phyloP scores from a whole-genome alignment of 2,113 vertebrate genomes.

The Corythornis vintsioides region DNA sequence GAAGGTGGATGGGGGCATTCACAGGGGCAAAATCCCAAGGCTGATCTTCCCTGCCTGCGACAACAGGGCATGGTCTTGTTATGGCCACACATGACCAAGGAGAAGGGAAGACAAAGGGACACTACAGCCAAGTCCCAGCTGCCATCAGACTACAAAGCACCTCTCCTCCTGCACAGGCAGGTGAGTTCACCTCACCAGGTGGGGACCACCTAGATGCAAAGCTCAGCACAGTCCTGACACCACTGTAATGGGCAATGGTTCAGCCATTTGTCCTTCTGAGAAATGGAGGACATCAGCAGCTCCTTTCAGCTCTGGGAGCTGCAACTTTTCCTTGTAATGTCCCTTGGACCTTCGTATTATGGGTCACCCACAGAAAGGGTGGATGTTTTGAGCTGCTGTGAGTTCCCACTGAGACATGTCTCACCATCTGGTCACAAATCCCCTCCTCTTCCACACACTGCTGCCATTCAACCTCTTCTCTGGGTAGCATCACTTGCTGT shows the following conservation, averaged over 20 bases:
- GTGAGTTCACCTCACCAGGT: not conserved
- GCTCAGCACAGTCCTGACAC: not conserved
- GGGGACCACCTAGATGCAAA: not conserved
- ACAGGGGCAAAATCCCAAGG: not conserved
- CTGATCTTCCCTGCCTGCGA: not conserved
- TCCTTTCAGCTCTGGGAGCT: not conserved
- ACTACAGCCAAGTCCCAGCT: not conserved
- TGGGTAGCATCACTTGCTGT: not conserved
- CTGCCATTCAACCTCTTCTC: not conserved
- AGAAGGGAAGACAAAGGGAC: not conserved
- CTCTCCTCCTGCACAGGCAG: not conserved
- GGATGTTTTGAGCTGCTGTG: not conserved
- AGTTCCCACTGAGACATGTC: not conserved
- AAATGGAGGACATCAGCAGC: not conserved
- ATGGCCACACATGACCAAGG: not conserved
- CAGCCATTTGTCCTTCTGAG: not conserved
- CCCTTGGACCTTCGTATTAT: not conserved
- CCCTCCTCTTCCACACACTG: not conserved
- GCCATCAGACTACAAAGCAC: not conserved
- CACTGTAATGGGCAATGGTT: fast-evolving
- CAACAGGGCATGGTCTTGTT: not conserved
- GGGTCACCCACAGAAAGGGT: not conserved
- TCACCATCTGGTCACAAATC: not conserved
- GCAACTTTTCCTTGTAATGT: not conserved
- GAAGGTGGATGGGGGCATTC: not conserved